Evolutionary conservation across 2,888 invertebrate genomes (phyloP), one percentile per base, ranked within the genome.

Genomic region (Lasius fuliginosus): DNA sequence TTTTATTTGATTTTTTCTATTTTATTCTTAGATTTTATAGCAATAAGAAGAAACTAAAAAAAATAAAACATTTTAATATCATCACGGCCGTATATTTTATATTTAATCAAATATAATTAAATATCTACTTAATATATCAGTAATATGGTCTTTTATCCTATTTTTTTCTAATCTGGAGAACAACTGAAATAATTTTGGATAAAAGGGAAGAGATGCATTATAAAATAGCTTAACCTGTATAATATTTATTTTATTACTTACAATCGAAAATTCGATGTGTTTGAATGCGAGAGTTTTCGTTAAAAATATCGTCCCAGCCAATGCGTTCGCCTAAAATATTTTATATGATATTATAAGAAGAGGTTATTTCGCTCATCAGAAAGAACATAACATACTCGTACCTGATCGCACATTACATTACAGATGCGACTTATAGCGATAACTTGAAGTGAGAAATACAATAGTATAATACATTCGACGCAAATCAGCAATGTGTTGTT

Each of bases 331-430:
- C 76, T 77, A 49, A 0, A 77, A 77, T 6, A 67, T 36, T 64
- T 75, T 64, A 75, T n/a, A 30, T 42, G 6, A 0, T 15, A 64
- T 64, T 30, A 46, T 30, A 46, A 2, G 1, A 40, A 23, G 42
- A 23, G 42, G 1, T 40, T 6, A 27, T 36, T 18, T 65, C 23
- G 15, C 8, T 42, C 9, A 1, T 46, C 5, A 15, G 9, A 49
- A 6, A 30, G 8, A 15, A n/a, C 18, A 15, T 46, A 33, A 1
- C 11, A 76, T 27, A 53, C 3, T n/a, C 40, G 8, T 65, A 77
- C 76, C 67, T 77, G 56, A 77, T 42, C n/a, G 40, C 76, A 77
- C 12, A 67, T 77, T 30, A 77, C 30, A 33, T 77, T 27, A 67
- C 53, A 77, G 30, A 67, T 49, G 12, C 67, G 56, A 40, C 76